A percentile compares a stretch with the other conserved stretches of the same genome.
phyloP scores from a whole-genome alignment of 2,797 vertebrate species.

The Sebastes oblongus region DNA sequence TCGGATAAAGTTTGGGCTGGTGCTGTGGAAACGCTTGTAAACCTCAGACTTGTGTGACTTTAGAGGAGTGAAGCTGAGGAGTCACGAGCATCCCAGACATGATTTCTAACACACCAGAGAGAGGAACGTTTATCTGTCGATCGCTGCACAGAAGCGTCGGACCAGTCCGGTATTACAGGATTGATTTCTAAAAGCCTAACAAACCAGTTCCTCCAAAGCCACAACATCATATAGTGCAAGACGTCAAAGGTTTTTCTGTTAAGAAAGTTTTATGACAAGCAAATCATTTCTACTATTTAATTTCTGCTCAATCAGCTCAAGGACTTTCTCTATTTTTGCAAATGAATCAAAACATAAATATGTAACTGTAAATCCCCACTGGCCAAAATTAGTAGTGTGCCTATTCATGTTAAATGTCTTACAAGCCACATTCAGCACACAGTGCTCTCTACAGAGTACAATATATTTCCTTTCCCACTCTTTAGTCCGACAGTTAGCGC shows the following conservation, averaged over 20 bases:
- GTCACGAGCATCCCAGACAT: not conserved
- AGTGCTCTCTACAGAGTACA: not conserved
- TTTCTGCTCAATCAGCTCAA: not conserved
- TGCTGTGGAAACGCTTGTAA: constrained; percentile 69
- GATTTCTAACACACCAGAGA: constrained; percentile 10
- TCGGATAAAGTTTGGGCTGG: constrained; percentile 61
- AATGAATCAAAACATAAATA: not conserved
- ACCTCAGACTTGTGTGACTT: constrained; percentile 36
- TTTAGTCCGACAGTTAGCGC: not conserved
- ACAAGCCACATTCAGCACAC: not conserved
- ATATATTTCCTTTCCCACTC: not conserved
- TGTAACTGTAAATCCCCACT: not conserved
- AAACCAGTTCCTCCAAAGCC: not conserved
- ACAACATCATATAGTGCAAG: not conserved
- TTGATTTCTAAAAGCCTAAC: not conserved
- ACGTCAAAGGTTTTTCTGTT: not conserved
- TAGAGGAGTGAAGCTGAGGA: not conserved
- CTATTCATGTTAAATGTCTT: not conserved
- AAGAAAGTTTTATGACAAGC: not conserved
- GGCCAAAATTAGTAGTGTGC: not conserved
- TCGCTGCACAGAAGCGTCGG: not conserved
- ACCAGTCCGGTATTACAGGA: not conserved
- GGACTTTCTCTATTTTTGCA: not conserved
- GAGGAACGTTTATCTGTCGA: not conserved
- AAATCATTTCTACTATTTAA: not conserved